Percentiles rank a stretch among this genome's conserved stretches.
These are phyloP conservation scores for Argya squamiceps DNA, from an alignment of 2,797 vertebrate genomes.

Conservation along the genomic window DNA sequence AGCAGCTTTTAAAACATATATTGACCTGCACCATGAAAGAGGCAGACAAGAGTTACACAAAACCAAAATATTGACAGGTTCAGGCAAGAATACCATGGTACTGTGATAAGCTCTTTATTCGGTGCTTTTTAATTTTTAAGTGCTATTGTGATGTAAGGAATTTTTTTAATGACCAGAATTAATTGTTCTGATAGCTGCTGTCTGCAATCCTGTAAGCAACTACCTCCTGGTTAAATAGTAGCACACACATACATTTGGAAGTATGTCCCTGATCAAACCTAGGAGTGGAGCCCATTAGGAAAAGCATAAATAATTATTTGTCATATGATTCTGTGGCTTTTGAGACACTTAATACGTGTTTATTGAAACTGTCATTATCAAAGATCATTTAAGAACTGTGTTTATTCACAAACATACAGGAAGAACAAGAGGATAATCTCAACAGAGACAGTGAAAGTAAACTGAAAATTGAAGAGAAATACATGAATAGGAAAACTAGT, in stretches of 20 bases:
- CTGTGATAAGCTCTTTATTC: not conserved
- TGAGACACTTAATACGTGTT: not conserved
- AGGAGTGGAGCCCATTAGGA: not conserved
- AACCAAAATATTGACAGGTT: conserved; percentile 6
- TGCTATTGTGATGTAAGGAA: not conserved
- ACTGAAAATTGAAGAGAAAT: not conserved
- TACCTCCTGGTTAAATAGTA: not conserved
- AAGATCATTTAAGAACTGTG: not conserved
- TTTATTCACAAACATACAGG: not conserved
- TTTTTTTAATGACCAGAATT: not conserved
- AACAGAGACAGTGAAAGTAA: not conserved
- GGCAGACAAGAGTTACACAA: not conserved
- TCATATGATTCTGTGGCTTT: not conserved
- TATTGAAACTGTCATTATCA: not conserved
- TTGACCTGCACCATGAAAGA: conserved; percentile 39
- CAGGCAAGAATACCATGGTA: not conserved
- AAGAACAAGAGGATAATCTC: not conserved
- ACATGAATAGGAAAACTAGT: not conserved
- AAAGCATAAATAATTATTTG: not conserved
- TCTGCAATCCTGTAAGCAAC: not conserved
- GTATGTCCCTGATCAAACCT: not conserved
- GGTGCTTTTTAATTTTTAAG: not conserved
- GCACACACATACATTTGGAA: not conserved
- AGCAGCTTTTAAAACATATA: conserved; percentile 66
- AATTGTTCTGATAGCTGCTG: not conserved